phyloP scores from a whole-genome alignment of 1,140 invertebrate species.

The Drosophila bifasciata region DNA sequence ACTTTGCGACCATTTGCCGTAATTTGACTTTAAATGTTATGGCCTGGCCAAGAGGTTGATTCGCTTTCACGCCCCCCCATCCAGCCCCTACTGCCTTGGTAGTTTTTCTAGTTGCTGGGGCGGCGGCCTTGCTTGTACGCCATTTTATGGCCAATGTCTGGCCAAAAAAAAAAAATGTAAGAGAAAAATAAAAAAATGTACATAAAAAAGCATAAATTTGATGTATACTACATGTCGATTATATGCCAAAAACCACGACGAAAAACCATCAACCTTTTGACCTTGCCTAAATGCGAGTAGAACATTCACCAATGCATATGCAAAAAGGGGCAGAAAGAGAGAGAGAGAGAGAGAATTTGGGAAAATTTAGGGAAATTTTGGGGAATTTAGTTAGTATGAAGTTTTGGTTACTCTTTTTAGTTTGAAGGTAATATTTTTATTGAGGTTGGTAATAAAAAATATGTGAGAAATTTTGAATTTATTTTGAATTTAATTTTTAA shows the following conservation, averaged over 20 bases:
- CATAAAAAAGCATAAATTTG: slow-evolving; percentile 71
- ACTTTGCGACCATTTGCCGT: slow-evolving; percentile 82
- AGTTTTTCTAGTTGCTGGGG: slow-evolving; percentile 61
- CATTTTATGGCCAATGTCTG: slow-evolving; percentile 75
- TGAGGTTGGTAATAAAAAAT: no score
- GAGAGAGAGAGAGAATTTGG: no score
- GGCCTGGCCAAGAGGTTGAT: slow-evolving; percentile 63
- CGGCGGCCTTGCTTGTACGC: slow-evolving; percentile 38
- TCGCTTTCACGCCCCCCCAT: slow-evolving; percentile 16
- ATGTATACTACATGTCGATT: slow-evolving; percentile 72
- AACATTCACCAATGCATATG: background rate
- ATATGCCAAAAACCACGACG: slow-evolving; percentile 63
- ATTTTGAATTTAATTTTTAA: no score
- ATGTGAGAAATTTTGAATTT: no score
- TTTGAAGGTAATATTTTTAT: no score
- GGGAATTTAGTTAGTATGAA: no score
- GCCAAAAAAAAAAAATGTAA: background rate
- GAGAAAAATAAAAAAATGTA: slow-evolving; percentile 16
- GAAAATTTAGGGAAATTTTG: no score
- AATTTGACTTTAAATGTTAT: slow-evolving; percentile 83
- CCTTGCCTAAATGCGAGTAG: background rate
- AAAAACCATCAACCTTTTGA: slow-evolving; percentile 33
- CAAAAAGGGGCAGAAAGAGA: no score
- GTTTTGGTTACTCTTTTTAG: no score
- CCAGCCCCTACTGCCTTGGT: slow-evolving; percentile 10